These are phyloP conservation scores for Enteromius trimaculatus DNA, from an alignment of 2,797 vertebrate species.

Conservation along the genomic window DNA sequence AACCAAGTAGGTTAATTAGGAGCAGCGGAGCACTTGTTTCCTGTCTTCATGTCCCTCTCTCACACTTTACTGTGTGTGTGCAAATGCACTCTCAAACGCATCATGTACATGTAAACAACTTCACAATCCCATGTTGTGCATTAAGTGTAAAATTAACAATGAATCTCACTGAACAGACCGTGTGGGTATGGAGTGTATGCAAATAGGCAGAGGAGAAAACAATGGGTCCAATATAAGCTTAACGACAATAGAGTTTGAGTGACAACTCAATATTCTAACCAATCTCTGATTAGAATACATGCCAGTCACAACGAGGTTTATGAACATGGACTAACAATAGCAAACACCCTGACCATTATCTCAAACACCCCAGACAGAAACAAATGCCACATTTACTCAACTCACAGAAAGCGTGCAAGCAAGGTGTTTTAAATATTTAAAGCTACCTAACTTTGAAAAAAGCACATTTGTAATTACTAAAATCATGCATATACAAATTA, in stretches of 20 bases:
- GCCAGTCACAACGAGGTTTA: slow-evolving; percentile 44
- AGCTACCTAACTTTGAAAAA: not conserved
- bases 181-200: slow-evolving; percentile 17
- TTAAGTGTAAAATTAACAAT: slow-evolving; percentile 20
- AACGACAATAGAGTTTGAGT: slow-evolving; percentile 44
- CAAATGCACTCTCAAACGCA: slow-evolving; percentile 3
- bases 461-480: not conserved
- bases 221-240: slow-evolving; percentile 38
- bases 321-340: slow-evolving; percentile 43
- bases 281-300: slow-evolving; percentile 40
- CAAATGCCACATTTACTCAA: not conserved
- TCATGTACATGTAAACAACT: not conserved
- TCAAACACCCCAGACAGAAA: slow-evolving; percentile 38
- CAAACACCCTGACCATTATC: slow-evolving; percentile 42
- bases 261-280: slow-evolving; percentile 44
- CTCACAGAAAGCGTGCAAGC: not conserved
- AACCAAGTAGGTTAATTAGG: slow-evolving; percentile 39
- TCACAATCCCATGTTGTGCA: not conserved
- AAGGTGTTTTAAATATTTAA: not conserved
- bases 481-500: not conserved
- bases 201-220: slow-evolving; percentile 35
- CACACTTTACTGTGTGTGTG: too few relatives aligned
- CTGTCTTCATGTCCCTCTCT: slow-evolving; percentile 6
- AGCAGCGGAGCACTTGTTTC: slow-evolving; percentile 17
- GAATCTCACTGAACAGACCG: slow-evolving; percentile 3